Evolutionary conservation across 2,888 invertebrate species (phyloP).

Genomic region (Trichopoda pennipes): DNA sequence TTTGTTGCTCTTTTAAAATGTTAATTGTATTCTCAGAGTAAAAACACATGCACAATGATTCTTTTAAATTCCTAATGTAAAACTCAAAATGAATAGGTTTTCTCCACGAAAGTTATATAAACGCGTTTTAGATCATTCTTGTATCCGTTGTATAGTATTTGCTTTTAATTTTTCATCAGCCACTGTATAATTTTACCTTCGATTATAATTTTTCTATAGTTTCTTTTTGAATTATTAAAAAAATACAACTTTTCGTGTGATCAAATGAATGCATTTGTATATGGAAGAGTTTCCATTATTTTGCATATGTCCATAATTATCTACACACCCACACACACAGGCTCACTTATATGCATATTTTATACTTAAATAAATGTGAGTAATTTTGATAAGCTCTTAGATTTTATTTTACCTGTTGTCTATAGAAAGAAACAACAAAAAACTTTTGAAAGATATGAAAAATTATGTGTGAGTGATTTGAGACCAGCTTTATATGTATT

Average conservation of each 20-base stretch:
- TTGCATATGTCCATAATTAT: slow-evolving; percentile 55
- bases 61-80: no score
- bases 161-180: not conserved
- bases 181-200: not conserved
- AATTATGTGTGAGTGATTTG: slow-evolving; percentile 26
- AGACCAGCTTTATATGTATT: slow-evolving; percentile 46
- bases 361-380: slow-evolving; percentile 33
- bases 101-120: no score
- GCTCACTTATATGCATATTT: not conserved
- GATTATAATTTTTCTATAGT: slow-evolving; percentile 21
- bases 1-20: no score
- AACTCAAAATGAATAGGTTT: no score
- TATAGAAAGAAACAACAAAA: slow-evolving; percentile 31
- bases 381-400: slow-evolving; percentile 59
- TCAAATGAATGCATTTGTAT: not conserved
- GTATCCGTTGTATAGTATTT: no score
- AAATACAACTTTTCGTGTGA: slow-evolving; percentile 26
- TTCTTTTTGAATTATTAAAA: slow-evolving; percentile 36
- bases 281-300: slow-evolving; percentile 14
- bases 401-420: slow-evolving; percentile 64
- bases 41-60: no score
- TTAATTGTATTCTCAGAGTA: no score
- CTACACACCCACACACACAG: not conserved
- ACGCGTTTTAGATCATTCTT: no score
- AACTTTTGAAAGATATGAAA: slow-evolving; percentile 43